Evolutionary conservation across 2,113 vertebrate species (phyloP), one percentile per base, ranked within the genome.

Genomic region (Seriola rivoliana): DNA sequence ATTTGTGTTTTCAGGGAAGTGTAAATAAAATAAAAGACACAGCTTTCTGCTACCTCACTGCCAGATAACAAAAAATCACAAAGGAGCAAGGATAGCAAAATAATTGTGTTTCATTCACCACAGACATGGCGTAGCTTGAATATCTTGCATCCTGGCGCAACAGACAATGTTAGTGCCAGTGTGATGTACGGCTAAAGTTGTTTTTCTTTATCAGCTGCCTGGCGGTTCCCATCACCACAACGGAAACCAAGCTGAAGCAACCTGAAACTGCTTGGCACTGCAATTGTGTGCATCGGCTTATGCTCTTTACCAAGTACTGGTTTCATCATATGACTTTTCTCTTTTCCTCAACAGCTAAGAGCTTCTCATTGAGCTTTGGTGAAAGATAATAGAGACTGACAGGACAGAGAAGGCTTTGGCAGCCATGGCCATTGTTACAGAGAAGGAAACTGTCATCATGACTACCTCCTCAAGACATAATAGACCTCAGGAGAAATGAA

Each of bases 361-460:
- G 67, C 19, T 36, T 66, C 62, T 71, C 52, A 38, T n/a, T 58
- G 77, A 58, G 71, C 77, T 78, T 69, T 83, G 90, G 84, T 89
- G 84, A 93, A 84, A 80, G 88, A 89, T 95, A 95, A 95, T 94
- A 84, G 89, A 87, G 93, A 92, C 81, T 94, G 92, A 96, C 93
- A 94, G 91, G 91, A 83, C 76, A 87, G 93, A 95, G 93, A 93
- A 93, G 82, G 89, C 68, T 85, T 76, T 93, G 90, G 93, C 92
- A 79, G 91, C 85, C 91, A 85, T 58, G 67, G 91, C 80, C 86
- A 88, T 91, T 95, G 93, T 92, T 81, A 89, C 85, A 80, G 85
- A 91, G 85, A 72, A 90, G 89, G 86, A 92, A 76, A 88, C 90
- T 93, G 92, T 94, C 92, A 93, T 85, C 82, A 84, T 3, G 4